A percentile compares a stretch with the other conserved stretches of the same genome.
phyloP scores from a whole-genome alignment of 2,888 invertebrate species.

The Netelia inedita region DNA sequence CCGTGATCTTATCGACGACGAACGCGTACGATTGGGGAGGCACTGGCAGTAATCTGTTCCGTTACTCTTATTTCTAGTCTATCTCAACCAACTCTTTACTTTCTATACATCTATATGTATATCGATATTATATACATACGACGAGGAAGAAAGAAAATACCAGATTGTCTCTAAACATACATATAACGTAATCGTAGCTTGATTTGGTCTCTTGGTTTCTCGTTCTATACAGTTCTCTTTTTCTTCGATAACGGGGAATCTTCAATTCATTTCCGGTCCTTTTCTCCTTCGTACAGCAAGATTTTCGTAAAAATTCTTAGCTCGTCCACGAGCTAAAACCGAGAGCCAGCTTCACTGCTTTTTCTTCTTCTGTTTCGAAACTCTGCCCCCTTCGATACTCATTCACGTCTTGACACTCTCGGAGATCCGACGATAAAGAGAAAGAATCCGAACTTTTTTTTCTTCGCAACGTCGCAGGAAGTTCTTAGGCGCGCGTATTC shows the following conservation, averaged over 20 bases:
- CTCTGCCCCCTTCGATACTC: constrained; percentile 3
- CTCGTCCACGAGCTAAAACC: constrained; percentile 1
- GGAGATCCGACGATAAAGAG: constrained; percentile 40
- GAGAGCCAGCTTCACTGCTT: constrained; percentile 8
- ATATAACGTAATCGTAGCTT: not conserved
- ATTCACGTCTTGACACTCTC: constrained; percentile 38
- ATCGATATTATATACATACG: not conserved
- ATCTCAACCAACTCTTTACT: constrained; percentile 18
- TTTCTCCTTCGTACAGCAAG: constrained; percentile 1
- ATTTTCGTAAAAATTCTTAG: constrained; percentile 46
- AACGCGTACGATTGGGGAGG: constrained; percentile 61
- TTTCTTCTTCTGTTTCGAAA: not conserved
- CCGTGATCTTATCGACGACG: constrained; percentile 70
- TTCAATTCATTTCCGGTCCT: constrained; percentile 51
- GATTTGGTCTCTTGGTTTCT: not conserved
- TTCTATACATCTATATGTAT: not conserved
- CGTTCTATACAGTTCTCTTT: not conserved
- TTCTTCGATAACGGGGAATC: constrained; percentile 10
- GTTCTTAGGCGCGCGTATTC: not conserved
- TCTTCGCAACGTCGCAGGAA: constrained; percentile 4
- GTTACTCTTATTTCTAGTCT: constrained; percentile 53
- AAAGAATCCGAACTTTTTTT: not conserved
- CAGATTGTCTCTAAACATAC: not conserved
- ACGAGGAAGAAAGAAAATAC: not conserved
- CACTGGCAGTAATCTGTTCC: constrained; percentile 64